A percentile compares a stretch with the other conserved stretches of the same genome.
Conservation (phyloP, 1,140 invertebrate genomes). For the Nautilus pompilius region DNA sequence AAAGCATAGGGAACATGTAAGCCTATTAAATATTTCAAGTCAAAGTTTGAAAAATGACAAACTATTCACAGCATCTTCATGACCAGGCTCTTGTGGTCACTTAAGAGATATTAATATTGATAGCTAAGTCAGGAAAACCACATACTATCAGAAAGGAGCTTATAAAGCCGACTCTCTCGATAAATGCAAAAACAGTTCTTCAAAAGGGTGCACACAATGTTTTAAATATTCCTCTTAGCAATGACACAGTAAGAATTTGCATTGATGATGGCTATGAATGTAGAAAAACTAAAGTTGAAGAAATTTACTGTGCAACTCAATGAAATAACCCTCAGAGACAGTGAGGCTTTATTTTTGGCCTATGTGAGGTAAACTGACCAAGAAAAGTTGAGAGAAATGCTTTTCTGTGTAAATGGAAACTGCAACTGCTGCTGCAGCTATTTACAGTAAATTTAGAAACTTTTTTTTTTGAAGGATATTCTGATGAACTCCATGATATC, state of each 20-base stretch:
- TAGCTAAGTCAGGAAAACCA: background rate
- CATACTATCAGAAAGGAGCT: background rate
- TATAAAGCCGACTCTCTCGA: background rate
- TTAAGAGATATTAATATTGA: background rate
- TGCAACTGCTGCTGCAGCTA: background rate
- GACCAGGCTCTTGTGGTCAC: background rate
- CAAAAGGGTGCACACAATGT: background rate
- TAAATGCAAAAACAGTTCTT: background rate
- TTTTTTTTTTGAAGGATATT: background rate
- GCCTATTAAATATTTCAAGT: too few relatives aligned
- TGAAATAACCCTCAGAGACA: background rate
- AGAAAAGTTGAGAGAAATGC: background rate
- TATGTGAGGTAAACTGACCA: background rate
- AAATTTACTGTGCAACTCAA: background rate
- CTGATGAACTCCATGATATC: background rate
- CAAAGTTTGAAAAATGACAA: too few relatives aligned
- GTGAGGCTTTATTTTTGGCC: background rate
- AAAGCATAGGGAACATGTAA: too few relatives aligned
- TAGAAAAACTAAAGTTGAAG: background rate
- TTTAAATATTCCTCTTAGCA: background rate
- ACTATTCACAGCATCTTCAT: too few relatives aligned
- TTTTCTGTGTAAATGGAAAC: background rate
- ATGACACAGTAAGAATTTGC: background rate
- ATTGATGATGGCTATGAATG: background rate
- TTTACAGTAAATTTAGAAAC: background rate